Evolutionary conservation across 1,140 invertebrate genomes (phyloP), one percentile per base, ranked within the genome.

Genomic region (Drosophila nigrodunni): DNA sequence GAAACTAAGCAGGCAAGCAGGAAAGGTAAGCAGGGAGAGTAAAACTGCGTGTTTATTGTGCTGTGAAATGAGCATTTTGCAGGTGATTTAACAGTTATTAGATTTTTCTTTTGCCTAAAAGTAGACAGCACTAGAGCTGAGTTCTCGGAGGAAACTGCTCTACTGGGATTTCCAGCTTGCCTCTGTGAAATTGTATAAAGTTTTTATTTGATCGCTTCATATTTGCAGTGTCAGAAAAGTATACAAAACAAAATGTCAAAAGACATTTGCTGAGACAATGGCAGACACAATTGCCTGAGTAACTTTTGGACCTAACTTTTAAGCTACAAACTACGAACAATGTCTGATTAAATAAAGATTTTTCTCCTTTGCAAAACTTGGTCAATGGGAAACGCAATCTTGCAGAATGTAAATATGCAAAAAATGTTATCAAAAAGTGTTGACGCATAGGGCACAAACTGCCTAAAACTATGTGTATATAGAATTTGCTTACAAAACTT

Each of bases 21-120:
- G 25, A 55, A 57, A 11, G n/a, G 13, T 54, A 50, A 11, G 18
- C 34, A 43, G 13, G 15, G 15, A 11, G 37, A 71, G 13, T 15
- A 18, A 11, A 7, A 11, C 47, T 78, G 72, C 75, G 86, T 89
- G 85, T 81, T 90, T 89, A 89, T 81, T 52, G 78, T 78, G 72
- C 85, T 89, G 85, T 89, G 85, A 89, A 89, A 89, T 89, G 81
- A 89, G 89, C 86, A 90, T 89, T 89, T 89, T 89, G 85, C 85
- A 89, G 85, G 85, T 89, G 81, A 89, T 89, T 89, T 89, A 90
- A 81, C 85, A 90, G 85, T 89, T 89, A 89, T 89, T 89, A 89
- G 86, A 79, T 83, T 83, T 78, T 68, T 77, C 65, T 72, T 68
- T 44, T 50, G 64, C 52, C 21, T 41, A 50, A 43, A 54, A 41